Evolutionary conservation across 1,140 invertebrate species (phyloP), one percentile per base, ranked within the genome.

Genomic region (Drosophila cardini): DNA sequence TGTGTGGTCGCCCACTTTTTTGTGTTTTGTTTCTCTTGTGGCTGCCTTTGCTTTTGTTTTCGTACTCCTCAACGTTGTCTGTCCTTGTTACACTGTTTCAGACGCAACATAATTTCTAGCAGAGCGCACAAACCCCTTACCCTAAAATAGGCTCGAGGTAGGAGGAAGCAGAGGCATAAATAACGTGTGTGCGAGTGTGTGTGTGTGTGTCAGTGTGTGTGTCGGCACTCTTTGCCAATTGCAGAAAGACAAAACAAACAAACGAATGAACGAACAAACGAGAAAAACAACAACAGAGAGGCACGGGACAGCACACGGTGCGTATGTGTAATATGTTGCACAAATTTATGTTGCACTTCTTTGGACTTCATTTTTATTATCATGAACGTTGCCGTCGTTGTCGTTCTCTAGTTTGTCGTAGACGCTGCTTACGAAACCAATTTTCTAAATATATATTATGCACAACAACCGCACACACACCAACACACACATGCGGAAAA

Each of bases 341-440:
- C 32, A 84, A 84, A 89, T 87, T 90, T 84, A 84, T 89, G 84
- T 90, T 89, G 84, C 85, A 89, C 80, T 90, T 89, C 80, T 80
- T 75, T 68, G 46, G 76, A 89, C 84, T 87, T 87, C 46, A 81
- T 64, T 87, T 89, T 87, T 87, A 89, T 89, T 87, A 86, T 86
- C 72, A 79, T 68, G 56, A 67, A 67, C 69, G 50, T 61, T 56
- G 26, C 40, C 34, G 62, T 26, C 13, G 52, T 58, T 42, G 52
- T 57, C 10, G 42, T 26, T 34, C 46, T 57, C 48, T 36, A 55
- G 15, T 52, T 53, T 56, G 60, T 65, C 32, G 60, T 21, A 16
- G 61, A 16, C 26, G 43, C 50, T 64, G 52, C 61, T 58, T 71
- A 64, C 45, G 62, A 65, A 68, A 73, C 62, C 46, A 61, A 61